Conservation (phyloP, 2,888 invertebrate genomes). For the Idaea straminata region DNA sequence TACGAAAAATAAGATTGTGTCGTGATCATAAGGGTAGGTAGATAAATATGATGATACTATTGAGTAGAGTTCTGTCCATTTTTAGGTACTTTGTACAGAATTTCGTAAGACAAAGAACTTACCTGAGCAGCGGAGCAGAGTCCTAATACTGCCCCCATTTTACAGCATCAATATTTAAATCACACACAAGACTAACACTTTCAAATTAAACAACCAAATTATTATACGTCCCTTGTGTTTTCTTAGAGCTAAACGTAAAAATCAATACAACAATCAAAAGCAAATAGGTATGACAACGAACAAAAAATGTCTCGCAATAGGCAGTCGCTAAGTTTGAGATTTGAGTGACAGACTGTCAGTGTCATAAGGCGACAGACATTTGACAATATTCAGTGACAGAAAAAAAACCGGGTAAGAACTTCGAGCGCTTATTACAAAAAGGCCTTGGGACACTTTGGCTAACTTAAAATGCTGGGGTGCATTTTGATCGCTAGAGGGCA, state of each 20-base stretch:
- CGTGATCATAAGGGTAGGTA: not conserved
- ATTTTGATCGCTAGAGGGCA: too few species aligned
- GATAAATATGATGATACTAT: not conserved
- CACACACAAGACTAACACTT: not conserved
- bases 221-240: not conserved
- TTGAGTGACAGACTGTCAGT: not conserved
- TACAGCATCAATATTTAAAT: not conserved
- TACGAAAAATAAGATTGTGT: not conserved
- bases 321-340: not conserved
- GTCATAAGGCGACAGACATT: not conserved
- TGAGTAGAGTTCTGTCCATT: not conserved
- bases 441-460: too few species aligned
- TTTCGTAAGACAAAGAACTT: conserved; percentile 9
- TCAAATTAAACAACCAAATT: not conserved
- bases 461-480: too few species aligned
- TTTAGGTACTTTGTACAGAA: not conserved
- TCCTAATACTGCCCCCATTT: conserved; percentile 83
- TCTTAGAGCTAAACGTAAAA: not conserved
- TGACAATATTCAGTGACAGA: too few species aligned
- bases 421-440: too few species aligned
- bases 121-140: conserved; percentile 83
- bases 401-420: too few species aligned
- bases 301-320: not conserved
- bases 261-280: not conserved
- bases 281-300: not conserved